Evolutionary conservation across 2,888 invertebrate genomes (phyloP).

Genomic region (Orthosia gracilis): DNA sequence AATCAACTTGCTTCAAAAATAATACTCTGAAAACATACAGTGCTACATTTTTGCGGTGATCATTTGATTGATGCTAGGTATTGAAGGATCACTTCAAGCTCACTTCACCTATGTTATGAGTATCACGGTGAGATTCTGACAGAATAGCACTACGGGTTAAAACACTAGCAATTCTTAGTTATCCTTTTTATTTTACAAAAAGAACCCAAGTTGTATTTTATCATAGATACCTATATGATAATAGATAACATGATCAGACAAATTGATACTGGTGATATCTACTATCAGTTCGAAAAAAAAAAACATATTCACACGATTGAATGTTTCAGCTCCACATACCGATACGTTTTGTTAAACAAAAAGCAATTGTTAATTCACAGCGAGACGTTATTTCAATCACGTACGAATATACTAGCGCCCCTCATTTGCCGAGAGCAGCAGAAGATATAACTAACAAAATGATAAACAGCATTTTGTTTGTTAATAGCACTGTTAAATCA

Average conservation of each 20-base stretch:
- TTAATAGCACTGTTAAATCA: slow-evolving; percentile 73
- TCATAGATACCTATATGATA: too few species aligned
- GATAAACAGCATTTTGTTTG: slow-evolving; percentile 64
- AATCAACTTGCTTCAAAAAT: neutral
- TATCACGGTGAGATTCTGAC: too few species aligned
- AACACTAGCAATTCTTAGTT: neutral
- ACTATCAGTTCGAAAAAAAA: slow-evolving; percentile 13
- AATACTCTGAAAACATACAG: neutral
- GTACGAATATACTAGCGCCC: slow-evolving; percentile 53
- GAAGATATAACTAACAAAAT: slow-evolving; percentile 68
- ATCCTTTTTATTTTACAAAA: slow-evolving; percentile 14
- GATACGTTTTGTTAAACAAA: slow-evolving; percentile 36
- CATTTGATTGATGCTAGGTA: neutral
- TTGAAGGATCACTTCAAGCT: too few species aligned
- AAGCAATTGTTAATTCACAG: slow-evolving; percentile 43
- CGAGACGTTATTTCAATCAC: slow-evolving; percentile 49
- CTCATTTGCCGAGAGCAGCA: slow-evolving; percentile 46
- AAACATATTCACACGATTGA: slow-evolving; percentile 50
- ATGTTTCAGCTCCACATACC: slow-evolving; percentile 35
- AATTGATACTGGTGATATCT: slow-evolving; percentile 13
- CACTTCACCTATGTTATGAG: too few species aligned
- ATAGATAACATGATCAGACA: neutral
- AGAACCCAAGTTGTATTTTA: neutral
- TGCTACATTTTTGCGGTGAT: neutral
- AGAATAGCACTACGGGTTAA: too few species aligned